Conservation (phyloP, 2,797 vertebrate species). For the Ficedula albicollis region DNA sequence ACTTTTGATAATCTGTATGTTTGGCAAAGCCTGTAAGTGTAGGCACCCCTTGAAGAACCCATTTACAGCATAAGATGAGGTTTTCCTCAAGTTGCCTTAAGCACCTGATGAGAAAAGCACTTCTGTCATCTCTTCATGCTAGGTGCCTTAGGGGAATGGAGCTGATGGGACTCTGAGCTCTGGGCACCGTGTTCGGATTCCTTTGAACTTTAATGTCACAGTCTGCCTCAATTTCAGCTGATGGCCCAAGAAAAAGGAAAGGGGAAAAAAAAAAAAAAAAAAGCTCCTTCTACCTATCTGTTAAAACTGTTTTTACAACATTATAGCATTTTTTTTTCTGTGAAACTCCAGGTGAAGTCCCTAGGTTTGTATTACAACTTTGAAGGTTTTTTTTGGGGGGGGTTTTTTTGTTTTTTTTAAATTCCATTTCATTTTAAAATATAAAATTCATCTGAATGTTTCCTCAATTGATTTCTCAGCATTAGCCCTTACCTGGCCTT, state of each 20-base stretch:
- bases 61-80: neutral
- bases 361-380: neutral
- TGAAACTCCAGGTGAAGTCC: neutral
- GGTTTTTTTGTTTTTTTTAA: too few species aligned
- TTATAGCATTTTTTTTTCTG: neutral
- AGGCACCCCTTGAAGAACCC: neutral
- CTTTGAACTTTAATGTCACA: constrained; percentile 8
- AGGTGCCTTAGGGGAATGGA: neutral
- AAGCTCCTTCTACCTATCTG: neutral
- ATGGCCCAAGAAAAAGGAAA: neutral
- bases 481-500: neutral
- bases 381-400: neutral
- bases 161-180: neutral
- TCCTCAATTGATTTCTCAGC: neutral
- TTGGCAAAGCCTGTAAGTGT: neutral
- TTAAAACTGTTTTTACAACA: neutral
- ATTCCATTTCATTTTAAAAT: neutral
- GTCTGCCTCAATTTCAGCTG: neutral
- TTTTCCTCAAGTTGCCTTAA: neutral
- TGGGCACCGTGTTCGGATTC: neutral
- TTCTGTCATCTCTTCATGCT: neutral
- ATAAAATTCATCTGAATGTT: neutral
- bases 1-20: neutral
- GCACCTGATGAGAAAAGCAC: neutral
- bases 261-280: fast-evolving